Percentiles rank a stretch among this genome's conserved stretches.
Conservation (phyloP, 2,888 invertebrate genomes). For the Seira ritae region DNA sequence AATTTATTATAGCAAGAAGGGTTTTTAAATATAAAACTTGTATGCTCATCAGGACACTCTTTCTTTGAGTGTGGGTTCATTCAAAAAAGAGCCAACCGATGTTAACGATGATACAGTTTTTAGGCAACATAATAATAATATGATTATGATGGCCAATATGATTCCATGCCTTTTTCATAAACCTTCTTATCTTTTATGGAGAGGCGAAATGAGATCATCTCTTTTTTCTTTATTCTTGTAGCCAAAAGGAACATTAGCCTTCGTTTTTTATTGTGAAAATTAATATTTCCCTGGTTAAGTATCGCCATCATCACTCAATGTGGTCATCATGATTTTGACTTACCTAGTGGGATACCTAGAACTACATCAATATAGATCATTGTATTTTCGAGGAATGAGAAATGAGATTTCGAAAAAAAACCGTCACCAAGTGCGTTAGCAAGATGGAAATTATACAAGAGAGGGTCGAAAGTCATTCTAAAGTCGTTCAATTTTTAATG, state of each 20-base stretch:
- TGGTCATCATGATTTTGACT: slow-evolving; percentile 23
- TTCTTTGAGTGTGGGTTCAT: slow-evolving; percentile 51
- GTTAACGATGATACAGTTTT: too few species aligned
- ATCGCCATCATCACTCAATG: too few species aligned
- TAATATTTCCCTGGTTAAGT: slow-evolving; percentile 6
- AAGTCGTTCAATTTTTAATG: too few species aligned
- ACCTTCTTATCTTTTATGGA: slow-evolving; percentile 54
- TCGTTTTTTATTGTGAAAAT: slow-evolving; percentile 43
- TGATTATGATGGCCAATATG: not conserved
- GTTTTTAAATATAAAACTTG: too few species aligned
- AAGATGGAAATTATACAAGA: too few species aligned
- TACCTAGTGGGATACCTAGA: slow-evolving; percentile 39
- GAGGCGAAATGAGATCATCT: slow-evolving; percentile 55
- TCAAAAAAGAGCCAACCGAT: slow-evolving; percentile 25
- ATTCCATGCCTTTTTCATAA: slow-evolving; percentile 16
- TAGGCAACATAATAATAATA: too few species aligned
- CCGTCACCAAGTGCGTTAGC: too few species aligned
- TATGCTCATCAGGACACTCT: not conserved
- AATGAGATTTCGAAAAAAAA: too few species aligned
- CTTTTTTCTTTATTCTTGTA: slow-evolving; percentile 19
- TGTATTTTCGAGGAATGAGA: too few species aligned
- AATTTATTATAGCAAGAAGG: too few species aligned
- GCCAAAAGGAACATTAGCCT: slow-evolving; percentile 22
- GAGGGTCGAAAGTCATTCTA: too few species aligned
- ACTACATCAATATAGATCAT: too few species aligned